Evolutionary conservation across 2,888 invertebrate genomes (phyloP), one percentile per base, ranked within the genome.

Genomic region (Thymelicus lineola): DNA sequence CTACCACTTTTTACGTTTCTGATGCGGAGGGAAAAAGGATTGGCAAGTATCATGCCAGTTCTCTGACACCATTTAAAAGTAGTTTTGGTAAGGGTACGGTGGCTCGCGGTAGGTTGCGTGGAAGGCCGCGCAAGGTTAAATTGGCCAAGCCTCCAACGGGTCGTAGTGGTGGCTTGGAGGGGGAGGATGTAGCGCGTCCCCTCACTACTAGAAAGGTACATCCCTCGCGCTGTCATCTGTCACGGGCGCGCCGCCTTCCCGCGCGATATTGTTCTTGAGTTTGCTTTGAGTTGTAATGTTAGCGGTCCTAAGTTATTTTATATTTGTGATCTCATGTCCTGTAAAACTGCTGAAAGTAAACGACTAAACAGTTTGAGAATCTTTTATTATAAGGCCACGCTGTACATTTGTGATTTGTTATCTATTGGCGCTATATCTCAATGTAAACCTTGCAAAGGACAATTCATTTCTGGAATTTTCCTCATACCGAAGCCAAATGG

Each of bases 31-130:
- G 35, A 6, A 20, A 28, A 14, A 48, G n/a, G 7, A 35, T 55
- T 1, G 61, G 55, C n/a, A 63, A 53, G 15, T 74, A 60, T 42
- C 60, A 60, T 60, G 38, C 60, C 60, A 60, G 45, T 15, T n/a
- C 45, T 36, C 17, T 60, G 15, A 42, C 45, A 0, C 60, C 60
- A 12, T 60, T 38, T 60, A 15, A 15, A 38, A 17, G 60, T 7
- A n/a, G 7, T 6, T 12, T 1, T 20, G 53, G 55, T 28, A 28
- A 3, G 20, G 53, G 9, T 17, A 28, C 12, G 55, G 28, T 20
- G 20, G 35, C 20, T 28, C 55, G 55, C 10, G 35, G 55, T 28
- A 20, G 28, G 1, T 35, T 55, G 6, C 55, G 55, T 55, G 20
- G 48, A 10, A 55, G 55, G 55, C 20, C 20, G 35, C 28, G 55